phyloP scores from a whole-genome alignment of 2,888 invertebrate genomes.

The Meiosimyza platycephala region DNA sequence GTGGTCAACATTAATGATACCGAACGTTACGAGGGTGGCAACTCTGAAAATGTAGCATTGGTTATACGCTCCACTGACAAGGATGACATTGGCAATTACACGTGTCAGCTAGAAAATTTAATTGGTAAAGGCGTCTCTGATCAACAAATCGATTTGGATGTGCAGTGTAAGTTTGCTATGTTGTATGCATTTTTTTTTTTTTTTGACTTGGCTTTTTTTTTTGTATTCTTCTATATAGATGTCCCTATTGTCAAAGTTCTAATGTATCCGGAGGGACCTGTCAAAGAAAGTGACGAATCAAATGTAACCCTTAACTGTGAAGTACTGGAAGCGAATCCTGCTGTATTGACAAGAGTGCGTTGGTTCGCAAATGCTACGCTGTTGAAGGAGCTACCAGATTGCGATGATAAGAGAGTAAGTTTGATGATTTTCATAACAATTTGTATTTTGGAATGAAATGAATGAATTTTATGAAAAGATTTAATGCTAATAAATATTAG shows the following conservation, averaged over 20 bases:
- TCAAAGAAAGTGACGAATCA: slow-evolving; percentile 80
- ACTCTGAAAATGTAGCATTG: slow-evolving; percentile 79
- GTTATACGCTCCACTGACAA: slow-evolving; percentile 81
- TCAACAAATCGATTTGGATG: slow-evolving; percentile 80
- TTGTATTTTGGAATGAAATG: too few relatives aligned
- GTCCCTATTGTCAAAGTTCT: slow-evolving; percentile 81
- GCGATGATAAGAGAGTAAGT: slow-evolving; percentile 67
- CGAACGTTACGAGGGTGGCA: slow-evolving; percentile 81
- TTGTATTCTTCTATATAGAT: slow-evolving; percentile 69
- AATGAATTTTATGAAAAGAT: too few relatives aligned
- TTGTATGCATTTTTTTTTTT: slow-evolving; percentile 1
- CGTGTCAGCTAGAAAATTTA: slow-evolving; percentile 82
- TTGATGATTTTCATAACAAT: background rate
- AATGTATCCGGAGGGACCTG: slow-evolving; percentile 81
- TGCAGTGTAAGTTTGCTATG: slow-evolving; percentile 78
- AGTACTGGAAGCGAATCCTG: slow-evolving; percentile 83
- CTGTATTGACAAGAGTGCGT: slow-evolving; percentile 77
- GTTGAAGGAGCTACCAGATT: slow-evolving; percentile 87
- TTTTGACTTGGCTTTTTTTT: slow-evolving; percentile 8
- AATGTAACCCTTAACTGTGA: slow-evolving; percentile 87
- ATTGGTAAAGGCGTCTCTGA: slow-evolving; percentile 82
- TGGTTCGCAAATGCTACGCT: slow-evolving; percentile 89
- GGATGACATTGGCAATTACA: slow-evolving; percentile 86
- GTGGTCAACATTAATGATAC: slow-evolving; percentile 70
- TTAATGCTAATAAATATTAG: too few relatives aligned